Base-by-base conservation (phyloP, 2,797 vertebrate species). In the Bovichtus diacanthus region DNA sequence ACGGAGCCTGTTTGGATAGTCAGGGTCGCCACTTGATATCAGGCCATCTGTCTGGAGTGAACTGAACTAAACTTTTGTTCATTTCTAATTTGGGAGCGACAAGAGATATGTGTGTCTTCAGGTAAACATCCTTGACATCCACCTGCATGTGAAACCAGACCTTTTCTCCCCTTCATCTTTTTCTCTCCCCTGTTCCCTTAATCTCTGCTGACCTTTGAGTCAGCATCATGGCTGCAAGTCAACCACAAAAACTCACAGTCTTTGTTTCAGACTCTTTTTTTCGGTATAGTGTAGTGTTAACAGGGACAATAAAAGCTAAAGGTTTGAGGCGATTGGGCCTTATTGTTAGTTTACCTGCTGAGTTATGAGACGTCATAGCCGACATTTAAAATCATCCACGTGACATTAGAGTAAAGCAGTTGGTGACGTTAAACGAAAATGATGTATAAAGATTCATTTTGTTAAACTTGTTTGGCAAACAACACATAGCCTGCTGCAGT, bases 61-160 rank as follows among this genome's bases (percentile, higher is more conserved):
- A 91, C 84, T 83, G 46, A 79, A 53, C 70, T 87, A 74, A 92
- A 93, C 91, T 88, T 92, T 89, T 80, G 85, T 88, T 88, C 81
- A 76, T 83, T 88, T 92, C 87, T 92, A 89, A 93, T 92, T 92
- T 70, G 75, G 84, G 82, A 88, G 68, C 67, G 74, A 38, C 82
- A 38, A 23, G 64, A 87, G 83, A 89, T 90, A 89, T 54, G 74
- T 67, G 61, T 71, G 41, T 69, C 74, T 74, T 76, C 83, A 61
- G 84, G 83, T 91, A 92, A 93, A 94, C 87, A 92, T 92, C 91
- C 88, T 89, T 90, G 85, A 92, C 88, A 91, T 87, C 84, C 90
- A 92, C 88, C 90, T 92, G 90, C 86, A 74, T 74, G 85, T 86
- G 90, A 93, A 92, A 93, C 87, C 80, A 90, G 82, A 93, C 76